Base-by-base conservation (phyloP, 2,888 invertebrate genomes). In the Himalopsyche kuldschensis region DNA sequence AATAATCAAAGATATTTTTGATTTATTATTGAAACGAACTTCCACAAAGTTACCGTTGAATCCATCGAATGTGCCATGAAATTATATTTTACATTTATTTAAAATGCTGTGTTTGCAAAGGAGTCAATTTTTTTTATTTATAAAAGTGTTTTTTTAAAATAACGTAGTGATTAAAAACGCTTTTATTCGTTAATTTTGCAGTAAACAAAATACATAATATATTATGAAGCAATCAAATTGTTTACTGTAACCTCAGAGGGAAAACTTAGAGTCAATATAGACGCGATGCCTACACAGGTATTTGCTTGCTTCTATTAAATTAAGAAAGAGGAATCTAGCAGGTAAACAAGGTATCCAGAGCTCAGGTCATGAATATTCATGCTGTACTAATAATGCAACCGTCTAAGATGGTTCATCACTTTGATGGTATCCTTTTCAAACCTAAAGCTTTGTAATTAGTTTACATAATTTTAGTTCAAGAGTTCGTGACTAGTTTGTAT, bases 301-400 rank as follows among this genome's bases (percentile, higher is more conserved):
- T 20, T 24, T 46, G 48, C 78, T 35, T 46, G 24, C 55, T 46
- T 81, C 41, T 82, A 82, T 82, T 82, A 78, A 78, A 82, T 82
- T 82, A 82, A 82, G 82, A 82, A 82, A 82, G 78, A 17, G 76
- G 82, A 82, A 78, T 63, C 77, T 78, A 17, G 63, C 78, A 77
- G 82, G 76, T 81, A 77, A 77, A 82, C 78, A 78, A 63, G 78
- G 77, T 55, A 81, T 79, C 76, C 75, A 17, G 30, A 75, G 47
- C 31, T 79, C 80, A 30, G 75, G 55, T 35, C 35, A 24, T 84
- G 84, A 84, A 84, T 84, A 84, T 84, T 84, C 81, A 84, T 81
- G 84, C 41, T 30, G 48, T 24, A 63, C 48, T 82, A 82, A 82
- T 82, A 82, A 82, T 78, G 63, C 82, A 48, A 79, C 35, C 75